phyloP scores from a whole-genome alignment of 2,888 invertebrate genomes.

The Buathra laborator region DNA sequence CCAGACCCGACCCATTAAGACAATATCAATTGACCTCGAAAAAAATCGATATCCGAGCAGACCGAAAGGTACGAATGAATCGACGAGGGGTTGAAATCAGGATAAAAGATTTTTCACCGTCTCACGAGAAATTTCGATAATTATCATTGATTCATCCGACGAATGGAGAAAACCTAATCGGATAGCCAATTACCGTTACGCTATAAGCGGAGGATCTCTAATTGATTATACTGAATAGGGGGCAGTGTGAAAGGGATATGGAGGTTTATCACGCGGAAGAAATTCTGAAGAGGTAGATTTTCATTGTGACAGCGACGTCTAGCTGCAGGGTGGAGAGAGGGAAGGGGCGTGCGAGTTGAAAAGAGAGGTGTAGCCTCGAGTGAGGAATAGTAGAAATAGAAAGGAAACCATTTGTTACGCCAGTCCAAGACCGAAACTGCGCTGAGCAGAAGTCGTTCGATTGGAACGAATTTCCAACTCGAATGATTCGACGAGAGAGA shows the following conservation, averaged over 20 bases:
- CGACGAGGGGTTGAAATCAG: background rate
- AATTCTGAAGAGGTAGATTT: constrained; percentile 33
- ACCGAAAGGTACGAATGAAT: too few species aligned
- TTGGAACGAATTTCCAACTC: constrained; percentile 67
- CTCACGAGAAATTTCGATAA: background rate
- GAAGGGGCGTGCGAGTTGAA: constrained; percentile 15
- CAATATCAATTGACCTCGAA: too few species aligned
- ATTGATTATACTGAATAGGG: constrained; percentile 39
- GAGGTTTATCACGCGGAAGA: constrained; percentile 44
- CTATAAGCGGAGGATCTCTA: constrained; percentile 17
- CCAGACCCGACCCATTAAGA: too few species aligned
- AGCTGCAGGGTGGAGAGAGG: background rate
- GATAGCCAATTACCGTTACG: constrained; percentile 33
- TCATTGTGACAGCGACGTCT: constrained; percentile 49
- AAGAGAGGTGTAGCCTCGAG: constrained; percentile 39
- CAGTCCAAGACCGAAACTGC: constrained; percentile 54
- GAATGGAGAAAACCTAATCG: constrained; percentile 25
- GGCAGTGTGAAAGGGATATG: constrained; percentile 25
- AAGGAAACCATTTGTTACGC: constrained; percentile 56
- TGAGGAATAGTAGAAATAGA: constrained; percentile 51
- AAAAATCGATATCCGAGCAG: too few species aligned
- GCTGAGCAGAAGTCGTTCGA: constrained; percentile 49
- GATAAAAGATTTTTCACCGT: background rate
- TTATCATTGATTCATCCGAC: background rate
- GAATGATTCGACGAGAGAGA: constrained; percentile 56